Base-by-base conservation (phyloP, 2,888 invertebrate genomes). In the Pristionchus exspectatus region DNA sequence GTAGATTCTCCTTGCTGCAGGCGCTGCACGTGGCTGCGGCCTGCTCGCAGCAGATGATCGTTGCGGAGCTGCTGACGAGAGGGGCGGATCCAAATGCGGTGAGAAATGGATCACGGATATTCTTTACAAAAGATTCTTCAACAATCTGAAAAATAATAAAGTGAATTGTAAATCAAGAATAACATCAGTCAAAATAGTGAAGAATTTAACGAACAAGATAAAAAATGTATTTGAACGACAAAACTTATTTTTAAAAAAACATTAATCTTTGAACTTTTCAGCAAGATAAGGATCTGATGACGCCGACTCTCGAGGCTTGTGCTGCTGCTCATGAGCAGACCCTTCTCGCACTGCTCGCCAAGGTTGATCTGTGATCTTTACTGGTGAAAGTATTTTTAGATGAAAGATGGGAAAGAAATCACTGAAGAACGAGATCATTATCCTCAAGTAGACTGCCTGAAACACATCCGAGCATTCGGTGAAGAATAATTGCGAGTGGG, bases 251-350 rank as follows among this genome's bases (percentile, higher is more conserved):
- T n/a, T n/a, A n/a, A n/a, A n/a, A n/a, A n/a, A n/a, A n/a, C 10
- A 18, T 2, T 83, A 33, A 81, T 81, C 81, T 50, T 81, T 50
- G 84, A 33, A 30, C n/a, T 30, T 10, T 54, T 12, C 69, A 88
- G 87, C 30, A 33, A 38, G 87, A 88, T 56, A 89, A 72, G 30
- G 84, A 88, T 9, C 92, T 93, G 54, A 93, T 92, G 90, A 93
- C 93, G 16, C 92, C 94, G 12, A 92, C 92, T 30, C 91, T 93
- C 38, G 93, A 94, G 59, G 93, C 94, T 2, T 94, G 94, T 44
- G 88, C 90, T 38, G 90, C 92, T 27, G 94, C 93, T 1, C 93
- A 94, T 86, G 94, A 94, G 85, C 90, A 92, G 3, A 93, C 93
- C 0, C 89, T 93, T 24, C 50, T 90, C 18, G 84, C 90, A 14